Evolutionary conservation across 1,140 invertebrate species (phyloP).

Genomic region (Ceratosolen fusciceps): DNA sequence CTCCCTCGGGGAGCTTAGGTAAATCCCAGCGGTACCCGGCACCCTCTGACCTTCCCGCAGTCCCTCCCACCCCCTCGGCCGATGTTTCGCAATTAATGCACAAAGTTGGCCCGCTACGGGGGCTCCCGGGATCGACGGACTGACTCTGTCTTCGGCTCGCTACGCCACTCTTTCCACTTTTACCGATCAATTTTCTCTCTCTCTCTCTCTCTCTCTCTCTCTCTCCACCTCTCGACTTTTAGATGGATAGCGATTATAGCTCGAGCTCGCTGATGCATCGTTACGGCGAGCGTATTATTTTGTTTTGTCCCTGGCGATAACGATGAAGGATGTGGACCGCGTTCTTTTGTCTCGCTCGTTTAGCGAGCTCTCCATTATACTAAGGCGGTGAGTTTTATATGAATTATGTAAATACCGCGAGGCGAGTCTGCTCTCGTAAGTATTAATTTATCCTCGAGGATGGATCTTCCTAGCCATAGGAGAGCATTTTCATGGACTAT

Average conservation of each 20-base stretch:
- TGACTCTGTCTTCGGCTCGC: neutral
- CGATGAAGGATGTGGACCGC: no score
- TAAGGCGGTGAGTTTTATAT: neutral
- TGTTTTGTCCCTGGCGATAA: no score
- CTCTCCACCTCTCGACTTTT: no score
- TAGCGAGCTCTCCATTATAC: no score
- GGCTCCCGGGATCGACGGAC: neutral
- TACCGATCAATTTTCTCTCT: constrained; percentile 3
- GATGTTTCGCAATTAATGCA: constrained; percentile 59
- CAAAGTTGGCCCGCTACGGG: constrained; percentile 53
- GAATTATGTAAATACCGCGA: neutral
- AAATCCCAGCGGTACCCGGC: constrained; percentile 55
- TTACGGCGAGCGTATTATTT: no score
- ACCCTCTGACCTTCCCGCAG: neutral
- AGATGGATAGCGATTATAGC: neutral
- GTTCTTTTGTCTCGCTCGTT: no score
- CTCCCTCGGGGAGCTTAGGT: constrained; percentile 54
- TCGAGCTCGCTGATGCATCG: neutral
- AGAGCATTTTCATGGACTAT: no score
- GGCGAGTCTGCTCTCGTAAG: neutral
- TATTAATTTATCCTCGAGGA: no score
- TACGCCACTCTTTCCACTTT: constrained; percentile 10
- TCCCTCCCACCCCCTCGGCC: constrained; percentile 18
- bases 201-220: no score
- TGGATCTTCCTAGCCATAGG: no score